Percentiles rank a stretch among this genome's conserved stretches.
phyloP scores from a whole-genome alignment of 2,113 vertebrate genomes.

The Crotalus viridis region DNA sequence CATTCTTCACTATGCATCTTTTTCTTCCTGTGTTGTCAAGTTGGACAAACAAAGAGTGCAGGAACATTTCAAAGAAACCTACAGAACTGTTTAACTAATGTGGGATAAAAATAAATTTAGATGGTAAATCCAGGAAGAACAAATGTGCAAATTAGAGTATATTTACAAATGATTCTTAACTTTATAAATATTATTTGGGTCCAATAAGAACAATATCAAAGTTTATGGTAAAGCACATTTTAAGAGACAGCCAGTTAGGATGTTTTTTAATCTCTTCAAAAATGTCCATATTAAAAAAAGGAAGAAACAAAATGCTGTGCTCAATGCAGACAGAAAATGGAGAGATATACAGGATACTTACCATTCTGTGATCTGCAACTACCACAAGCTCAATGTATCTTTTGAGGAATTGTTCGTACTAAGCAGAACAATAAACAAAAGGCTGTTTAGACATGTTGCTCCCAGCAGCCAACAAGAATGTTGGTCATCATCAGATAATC shows the following conservation, averaged over 20 bases:
- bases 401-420: too few species aligned
- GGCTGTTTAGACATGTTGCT: rapidly evolving
- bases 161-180: neutral
- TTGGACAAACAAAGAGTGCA: neutral
- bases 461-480: neutral
- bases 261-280: neutral
- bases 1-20: neutral
- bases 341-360: constrained; percentile 49
- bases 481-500: rapidly evolving
- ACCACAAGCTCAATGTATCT: constrained; percentile 66
- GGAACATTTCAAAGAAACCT: neutral
- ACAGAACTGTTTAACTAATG: neutral
- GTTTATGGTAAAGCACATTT: too few species aligned
- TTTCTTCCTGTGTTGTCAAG: neutral
- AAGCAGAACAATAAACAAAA: neutral
- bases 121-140: neutral
- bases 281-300: neutral
- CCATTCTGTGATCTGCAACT: constrained; percentile 71
- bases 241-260: too few species aligned
- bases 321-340: neutral
- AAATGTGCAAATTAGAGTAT: neutral
- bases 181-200: neutral
- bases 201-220: too few species aligned
- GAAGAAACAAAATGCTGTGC: neutral
- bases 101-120: neutral